Base-by-base conservation (phyloP, 2,888 invertebrate species). In the Bibio marci region DNA sequence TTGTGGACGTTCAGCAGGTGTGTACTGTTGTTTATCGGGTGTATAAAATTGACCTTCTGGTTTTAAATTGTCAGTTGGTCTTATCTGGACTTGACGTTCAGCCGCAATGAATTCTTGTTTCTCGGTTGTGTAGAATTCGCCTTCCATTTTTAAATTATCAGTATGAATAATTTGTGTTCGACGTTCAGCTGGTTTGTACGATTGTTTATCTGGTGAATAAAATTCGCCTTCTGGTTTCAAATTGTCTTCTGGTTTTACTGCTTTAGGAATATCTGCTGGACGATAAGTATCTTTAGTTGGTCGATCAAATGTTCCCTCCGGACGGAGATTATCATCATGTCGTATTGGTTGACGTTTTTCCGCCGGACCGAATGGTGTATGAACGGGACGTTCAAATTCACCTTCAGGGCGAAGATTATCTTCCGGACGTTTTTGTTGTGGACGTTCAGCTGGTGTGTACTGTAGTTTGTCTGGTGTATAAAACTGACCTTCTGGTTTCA, bases 151-250 rank as follows among this genome's bases (percentile, higher is more conserved):
- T 47, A 48, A 41, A 52, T 65, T 66, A 47, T 62, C 64, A 46
- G 60, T 59, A 48, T 59, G 53, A 34, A 34, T 26, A 15, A 40
- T 50, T 1, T 41, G 50, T 4, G 40, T 39, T 4, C 30, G 52
- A 8, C 53, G 38, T 42, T 71, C 69, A 3, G 62, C 66, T 2
- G 67, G 66, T 1, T 50, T 49, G 51, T 57, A 64, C 26, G 57
- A 46, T 2, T 59, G 57, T 48, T 59, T 47, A 39, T 61, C 59
- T 0, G 67, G 66, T 30, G 55, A 52, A 41, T 64, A 59, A 49
- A 73, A 72, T 0, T 69, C 66, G 2, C 74, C 74, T 54, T 73
- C 73, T 0, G 69, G 59, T 42, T 56, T 62, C 0, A 74, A 49
- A 46, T 74, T 73, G 36, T 72, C 70, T 43, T 61, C 50, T 2